Base-by-base conservation (phyloP, 2,797 vertebrate genomes). In the Chrosomus eos region DNA sequence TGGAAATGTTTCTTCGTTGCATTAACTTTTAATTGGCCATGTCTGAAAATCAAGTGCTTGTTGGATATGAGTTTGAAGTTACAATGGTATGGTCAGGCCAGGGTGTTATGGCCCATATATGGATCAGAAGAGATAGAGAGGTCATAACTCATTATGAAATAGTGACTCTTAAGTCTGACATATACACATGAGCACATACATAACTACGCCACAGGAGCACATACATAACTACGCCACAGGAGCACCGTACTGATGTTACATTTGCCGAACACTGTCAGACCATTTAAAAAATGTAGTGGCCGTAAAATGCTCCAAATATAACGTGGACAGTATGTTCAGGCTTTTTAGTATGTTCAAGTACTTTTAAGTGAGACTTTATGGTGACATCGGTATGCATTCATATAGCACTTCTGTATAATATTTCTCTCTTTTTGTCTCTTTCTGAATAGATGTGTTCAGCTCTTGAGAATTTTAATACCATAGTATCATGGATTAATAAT, bases 291-390 rank as follows among this genome's bases (percentile, higher is more conserved):
- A 80, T n/a, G 8, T 81, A 71, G 53, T 60, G 40, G 72, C 75
- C 36, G 67, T 83, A 58, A 83, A 87, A 83, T 33, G 14, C 23
- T 81, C 87, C 82, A 86, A 87, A 88, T 83, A 86, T 86, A 88
- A 82, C 73, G 33, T 23, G 71, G 68, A 80, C 74, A 31, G 67
- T 78, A 87, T 84, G 82, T 85, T 60, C 36, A 38, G n/a, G 11
- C 67, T 88, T 86, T 58, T 58, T n/a, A n/a, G n/a, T n/a, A n/a
- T n/a, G n/a, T n/a, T n/a, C n/a, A 55, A 55, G 53, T 84, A 48
- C 72, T 53, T 36, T 19, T 67, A 55, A 55, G 53, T 82, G 55
- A 82, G 67, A 43, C 51, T 58, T 60, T 16, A 53, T 64, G 72
- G 60, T 76, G 60, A 55, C 55, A 64, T 36, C 38, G 9, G 40